Evolutionary conservation across 2,797 vertebrate genomes (phyloP), one percentile per base, ranked within the genome.

Genomic region (Tachyglossus aculeatus): DNA sequence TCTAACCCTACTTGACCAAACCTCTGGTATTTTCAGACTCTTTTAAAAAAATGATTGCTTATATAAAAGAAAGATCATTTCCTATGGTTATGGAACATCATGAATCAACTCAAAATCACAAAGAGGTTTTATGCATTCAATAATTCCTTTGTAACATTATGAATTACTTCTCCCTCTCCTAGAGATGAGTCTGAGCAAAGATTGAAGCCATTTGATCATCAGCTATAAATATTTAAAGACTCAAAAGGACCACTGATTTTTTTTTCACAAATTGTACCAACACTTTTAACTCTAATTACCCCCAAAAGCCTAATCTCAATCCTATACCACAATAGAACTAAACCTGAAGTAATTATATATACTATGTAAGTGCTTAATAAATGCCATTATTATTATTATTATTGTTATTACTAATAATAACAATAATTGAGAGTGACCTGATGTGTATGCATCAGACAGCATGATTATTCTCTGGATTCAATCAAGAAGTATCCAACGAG

Each of bases 1-100:
- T 18, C 72, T 33, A 58, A 53, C 16, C 4, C 3, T 43, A 24
- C 9, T 7, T 36, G 48, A 64, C 39, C 4, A 61, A 48, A 18
- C 31, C 7, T n/a, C n/a, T n/a, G n/a, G 36, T 53, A 72, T 61
- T 45, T 75, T 38, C n/a, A n/a, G 7, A 36, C 3, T 45, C 67
- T 38, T 25, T 19, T n/a, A n/a, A 67, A 48, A 64, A 67, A 18
- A 33, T 27, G 14, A 43, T 37, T 61, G 12, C 13, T 45, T 6
- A 67, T 74, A 32, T 52, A 45, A 65, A 53, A 21, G 37, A 34
- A 59, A 75, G 71, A 38, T 43, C 59, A 18, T 13, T 69, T 71
- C 37, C 67, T 0, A 21, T 18, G n/a, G 31, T 58, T 13, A 59
- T 51, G 57, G 62, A 36, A 56, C 37, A 65, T 1, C 4, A 32